Percentiles rank a stretch among this genome's conserved stretches.
phyloP scores from a whole-genome alignment of 2,888 invertebrate species.

The Rhingia rostrata region DNA sequence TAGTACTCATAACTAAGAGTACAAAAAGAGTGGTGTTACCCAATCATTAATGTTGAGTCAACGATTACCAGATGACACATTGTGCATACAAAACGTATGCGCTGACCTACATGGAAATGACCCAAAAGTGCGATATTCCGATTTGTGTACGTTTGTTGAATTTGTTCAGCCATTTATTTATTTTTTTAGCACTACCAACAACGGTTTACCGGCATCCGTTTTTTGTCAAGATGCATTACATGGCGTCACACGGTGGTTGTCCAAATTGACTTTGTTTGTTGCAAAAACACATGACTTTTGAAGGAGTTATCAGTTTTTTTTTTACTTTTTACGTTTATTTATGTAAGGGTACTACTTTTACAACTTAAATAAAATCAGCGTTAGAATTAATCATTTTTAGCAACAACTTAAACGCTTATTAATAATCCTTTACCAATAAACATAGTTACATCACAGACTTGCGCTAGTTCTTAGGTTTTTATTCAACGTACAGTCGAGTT shows the following conservation, averaged over 20 bases:
- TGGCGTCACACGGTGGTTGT: too few relatives aligned
- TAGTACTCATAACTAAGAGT: not conserved
- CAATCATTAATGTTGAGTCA: conserved; percentile 26
- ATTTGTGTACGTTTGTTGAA: conserved; percentile 13
- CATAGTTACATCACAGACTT: too few relatives aligned
- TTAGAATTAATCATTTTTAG: too few relatives aligned
- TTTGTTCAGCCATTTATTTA: conserved; percentile 25
- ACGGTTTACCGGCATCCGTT: conserved; percentile 1
- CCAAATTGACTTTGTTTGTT: too few relatives aligned
- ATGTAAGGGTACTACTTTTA: too few relatives aligned
- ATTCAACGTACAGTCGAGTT: too few relatives aligned
- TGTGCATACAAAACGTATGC: conserved; percentile 15
- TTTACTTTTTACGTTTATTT: too few relatives aligned
- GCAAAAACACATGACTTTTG: not conserved
- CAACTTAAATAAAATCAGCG: too few relatives aligned
- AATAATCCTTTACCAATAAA: too few relatives aligned
- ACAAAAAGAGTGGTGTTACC: conserved; percentile 18
- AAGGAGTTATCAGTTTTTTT: not conserved
- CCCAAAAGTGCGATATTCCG: conserved; percentile 17
- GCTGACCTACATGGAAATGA: conserved; percentile 30
- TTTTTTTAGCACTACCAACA: conserved; percentile 24
- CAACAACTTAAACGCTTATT: too few relatives aligned
- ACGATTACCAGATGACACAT: conserved; percentile 29
- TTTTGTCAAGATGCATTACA: conserved; percentile 1
- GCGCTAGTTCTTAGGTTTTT: too few relatives aligned